phyloP scores from a whole-genome alignment of 1,140 invertebrate genomes.

The Pollicipes pollicipes region DNA sequence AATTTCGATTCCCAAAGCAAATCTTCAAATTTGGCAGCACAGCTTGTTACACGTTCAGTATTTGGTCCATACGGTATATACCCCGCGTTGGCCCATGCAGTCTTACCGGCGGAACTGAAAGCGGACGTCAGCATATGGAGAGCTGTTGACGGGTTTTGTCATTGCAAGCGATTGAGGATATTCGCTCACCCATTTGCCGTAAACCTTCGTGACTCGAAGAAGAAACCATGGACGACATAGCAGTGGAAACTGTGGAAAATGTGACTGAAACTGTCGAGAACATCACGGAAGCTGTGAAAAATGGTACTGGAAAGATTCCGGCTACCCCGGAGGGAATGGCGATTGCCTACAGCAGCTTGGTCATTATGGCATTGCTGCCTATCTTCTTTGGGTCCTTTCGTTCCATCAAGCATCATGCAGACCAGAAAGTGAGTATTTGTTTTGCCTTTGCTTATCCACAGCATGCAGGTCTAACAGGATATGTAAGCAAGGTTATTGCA shows the following conservation, averaged over 20 bases:
- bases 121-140: not conserved
- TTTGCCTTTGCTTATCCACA: not conserved
- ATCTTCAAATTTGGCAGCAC: not conserved
- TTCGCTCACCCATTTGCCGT: not conserved
- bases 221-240: constrained; percentile 30
- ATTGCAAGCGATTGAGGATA: not conserved
- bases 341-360: constrained; percentile 78
- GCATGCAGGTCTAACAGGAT: constrained; percentile 4
- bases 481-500: too few relatives aligned
- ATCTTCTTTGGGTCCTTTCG: constrained; percentile 89
- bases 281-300: constrained; percentile 25
- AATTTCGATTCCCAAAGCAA: too few relatives aligned
- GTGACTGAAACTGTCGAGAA: too few relatives aligned
- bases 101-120: not conserved
- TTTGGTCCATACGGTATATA: not conserved
- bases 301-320: constrained; percentile 35
- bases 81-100: not conserved
- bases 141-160: not conserved
- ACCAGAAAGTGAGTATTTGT: constrained; percentile 48
- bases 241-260: constrained; percentile 31
- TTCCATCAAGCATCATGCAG: constrained; percentile 81
- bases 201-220: constrained; percentile 28
- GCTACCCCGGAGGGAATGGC: constrained; percentile 84
- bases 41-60: constrained; percentile 3
- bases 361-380: constrained; percentile 87